These are phyloP conservation scores for Pomatostomus ruficeps DNA, from an alignment of 2,113 vertebrate genomes.

Conservation along the genomic window DNA sequence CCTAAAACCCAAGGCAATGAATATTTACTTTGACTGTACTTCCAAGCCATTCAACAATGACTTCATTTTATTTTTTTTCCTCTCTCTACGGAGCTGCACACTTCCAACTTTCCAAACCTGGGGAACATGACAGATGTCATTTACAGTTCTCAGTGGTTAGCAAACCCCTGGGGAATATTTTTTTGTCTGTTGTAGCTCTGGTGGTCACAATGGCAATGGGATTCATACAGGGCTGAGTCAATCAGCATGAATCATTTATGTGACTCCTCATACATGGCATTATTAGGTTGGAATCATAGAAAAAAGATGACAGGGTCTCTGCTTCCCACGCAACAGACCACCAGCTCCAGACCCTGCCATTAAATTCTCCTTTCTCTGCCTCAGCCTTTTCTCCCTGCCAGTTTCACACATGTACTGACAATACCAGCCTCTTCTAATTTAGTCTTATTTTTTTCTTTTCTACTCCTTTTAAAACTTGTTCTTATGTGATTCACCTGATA, in stretches of 20 bases:
- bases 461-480: background rate
- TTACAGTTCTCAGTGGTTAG: background rate
- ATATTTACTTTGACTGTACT: background rate
- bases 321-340: background rate
- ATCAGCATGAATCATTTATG: constrained; percentile 47
- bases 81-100: background rate
- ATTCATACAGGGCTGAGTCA: constrained; percentile 20
- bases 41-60: background rate
- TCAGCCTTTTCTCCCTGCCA: background rate
- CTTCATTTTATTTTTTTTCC: background rate
- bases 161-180: constrained; percentile 1
- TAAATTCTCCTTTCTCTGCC: background rate
- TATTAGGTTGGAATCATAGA: constrained; percentile 34
- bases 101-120: background rate
- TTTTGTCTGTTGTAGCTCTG: background rate
- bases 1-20: background rate
- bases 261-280: constrained; percentile 16
- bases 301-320: background rate
- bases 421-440: background rate
- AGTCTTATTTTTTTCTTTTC: background rate
- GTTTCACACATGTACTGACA: background rate
- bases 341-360: background rate
- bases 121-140: background rate
- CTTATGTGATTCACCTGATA: background rate
- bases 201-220: constrained; percentile 18